phyloP scores from a whole-genome alignment of 1,140 invertebrate species.

The Drosophila seguyi region DNA sequence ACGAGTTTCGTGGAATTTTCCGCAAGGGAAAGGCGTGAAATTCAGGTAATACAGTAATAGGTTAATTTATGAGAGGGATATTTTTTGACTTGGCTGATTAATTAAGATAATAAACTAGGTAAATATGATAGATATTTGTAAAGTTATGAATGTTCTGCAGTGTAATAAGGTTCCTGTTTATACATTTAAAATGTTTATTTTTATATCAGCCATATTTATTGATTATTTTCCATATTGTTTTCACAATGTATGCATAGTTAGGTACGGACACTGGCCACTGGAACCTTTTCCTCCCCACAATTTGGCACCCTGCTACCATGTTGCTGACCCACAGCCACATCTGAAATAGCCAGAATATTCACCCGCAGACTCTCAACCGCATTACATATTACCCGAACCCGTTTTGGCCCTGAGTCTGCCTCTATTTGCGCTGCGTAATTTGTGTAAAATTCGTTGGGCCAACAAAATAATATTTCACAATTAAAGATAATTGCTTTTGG shows the following conservation, averaged over 20 bases:
- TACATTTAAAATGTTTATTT: neutral
- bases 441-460: slow-evolving; percentile 54
- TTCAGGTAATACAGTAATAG: neutral
- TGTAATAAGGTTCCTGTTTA: no score
- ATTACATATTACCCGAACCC: slow-evolving; percentile 46
- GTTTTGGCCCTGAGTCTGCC: slow-evolving; percentile 26
- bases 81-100: neutral
- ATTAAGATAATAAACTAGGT: neutral
- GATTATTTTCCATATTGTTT: neutral
- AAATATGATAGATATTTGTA: neutral
- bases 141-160: neutral
- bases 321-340: slow-evolving; percentile 3
- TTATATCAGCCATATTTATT: no score
- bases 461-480: slow-evolving; percentile 75
- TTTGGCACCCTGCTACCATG: neutral
- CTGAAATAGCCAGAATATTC: slow-evolving; percentile 9
- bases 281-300: neutral
- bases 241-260: neutral
- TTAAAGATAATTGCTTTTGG: slow-evolving; percentile 76
- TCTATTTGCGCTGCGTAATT: slow-evolving; percentile 67
- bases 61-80: neutral
- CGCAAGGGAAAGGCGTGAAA: neutral
- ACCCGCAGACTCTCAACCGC: slow-evolving; percentile 37
- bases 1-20: slow-evolving; percentile 3
- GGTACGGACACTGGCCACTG: neutral